A percentile compares a stretch with the other conserved stretches of the same genome.
Conservation (phyloP, 2,797 vertebrate species). For the Nyctibius grandis region DNA sequence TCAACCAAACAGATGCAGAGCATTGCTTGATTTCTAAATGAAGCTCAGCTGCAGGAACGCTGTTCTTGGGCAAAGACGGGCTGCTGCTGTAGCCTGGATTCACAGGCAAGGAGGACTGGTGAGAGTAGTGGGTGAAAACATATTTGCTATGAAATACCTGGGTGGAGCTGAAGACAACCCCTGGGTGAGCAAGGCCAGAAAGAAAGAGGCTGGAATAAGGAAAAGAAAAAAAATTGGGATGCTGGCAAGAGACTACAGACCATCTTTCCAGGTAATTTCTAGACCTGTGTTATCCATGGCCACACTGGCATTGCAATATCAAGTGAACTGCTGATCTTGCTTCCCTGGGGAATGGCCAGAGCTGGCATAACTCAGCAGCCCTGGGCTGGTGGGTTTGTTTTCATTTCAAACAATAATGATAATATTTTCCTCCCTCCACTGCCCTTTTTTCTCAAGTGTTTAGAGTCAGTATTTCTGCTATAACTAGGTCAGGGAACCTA, state of each 20-base stretch:
- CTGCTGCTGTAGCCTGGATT: not conserved
- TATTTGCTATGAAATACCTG: not conserved
- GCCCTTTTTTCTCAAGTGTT: slow-evolving; percentile 47
- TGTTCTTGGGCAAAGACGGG: not conserved
- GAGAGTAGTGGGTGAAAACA: not conserved
- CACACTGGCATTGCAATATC: not conserved
- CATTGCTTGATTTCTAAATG: not conserved
- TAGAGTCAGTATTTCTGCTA: slow-evolving; percentile 56
- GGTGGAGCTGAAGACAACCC: not conserved
- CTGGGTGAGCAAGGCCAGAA: not conserved
- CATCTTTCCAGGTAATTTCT: not conserved
- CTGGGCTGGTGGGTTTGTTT: slow-evolving; percentile 34
- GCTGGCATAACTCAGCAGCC: not conserved
- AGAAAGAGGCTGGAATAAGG: not conserved
- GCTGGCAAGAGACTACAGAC: not conserved
- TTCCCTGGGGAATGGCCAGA: not conserved
- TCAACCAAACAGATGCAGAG: not conserved
- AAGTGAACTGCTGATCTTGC: not conserved
- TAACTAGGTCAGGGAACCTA: slow-evolving; percentile 74
- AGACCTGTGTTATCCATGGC: not conserved
- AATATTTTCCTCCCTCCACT: slow-evolving; percentile 31
- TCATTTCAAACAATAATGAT: slow-evolving; percentile 19
- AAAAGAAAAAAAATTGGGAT: not conserved
- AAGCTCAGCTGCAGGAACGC: not conserved
- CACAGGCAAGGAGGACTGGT: not conserved